These are phyloP conservation scores for Penaeus chinensis DNA, from an alignment of 1,140 invertebrate genomes.

Conservation along the genomic window DNA sequence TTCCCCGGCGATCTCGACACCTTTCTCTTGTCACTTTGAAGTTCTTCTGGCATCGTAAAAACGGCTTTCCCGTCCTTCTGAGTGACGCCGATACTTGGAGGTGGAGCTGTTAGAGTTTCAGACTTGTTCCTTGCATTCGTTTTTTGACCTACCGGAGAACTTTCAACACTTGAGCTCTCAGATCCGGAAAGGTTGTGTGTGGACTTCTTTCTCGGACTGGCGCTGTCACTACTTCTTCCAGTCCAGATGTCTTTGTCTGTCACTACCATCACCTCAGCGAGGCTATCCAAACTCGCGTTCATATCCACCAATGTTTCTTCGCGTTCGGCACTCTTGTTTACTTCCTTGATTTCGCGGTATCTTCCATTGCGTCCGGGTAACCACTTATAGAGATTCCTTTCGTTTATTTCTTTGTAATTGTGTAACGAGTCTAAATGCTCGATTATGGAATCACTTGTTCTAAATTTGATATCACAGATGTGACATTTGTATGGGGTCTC, in stretches of 20 bases:
- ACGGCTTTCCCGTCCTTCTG: too few relatives aligned
- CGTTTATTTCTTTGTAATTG: conserved; percentile 18
- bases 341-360: conserved; percentile 40
- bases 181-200: too few relatives aligned
- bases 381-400: conserved; percentile 50
- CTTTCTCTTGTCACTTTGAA: too few relatives aligned
- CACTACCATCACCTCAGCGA: conserved; percentile 50
- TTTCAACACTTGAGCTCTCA: too few relatives aligned
- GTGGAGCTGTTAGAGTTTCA: too few relatives aligned
- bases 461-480: conserved; percentile 30
- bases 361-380: conserved; percentile 46
- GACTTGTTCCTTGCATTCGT: too few relatives aligned
- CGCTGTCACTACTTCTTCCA: neutral
- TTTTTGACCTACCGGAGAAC: too few relatives aligned
- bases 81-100: too few relatives aligned
- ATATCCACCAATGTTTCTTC: conserved; percentile 43
- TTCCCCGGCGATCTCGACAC: too few relatives aligned
- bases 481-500: conserved; percentile 49
- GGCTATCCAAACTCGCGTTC: conserved; percentile 39
- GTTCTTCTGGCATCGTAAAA: too few relatives aligned
- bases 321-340: neutral
- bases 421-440: conserved; percentile 25
- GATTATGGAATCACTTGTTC: conserved; percentile 33
- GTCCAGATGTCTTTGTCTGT: conserved; percentile 45
- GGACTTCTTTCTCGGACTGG: neutral